Conservation (phyloP, 1,140 invertebrate genomes). For the Diachasma alloeum region DNA sequence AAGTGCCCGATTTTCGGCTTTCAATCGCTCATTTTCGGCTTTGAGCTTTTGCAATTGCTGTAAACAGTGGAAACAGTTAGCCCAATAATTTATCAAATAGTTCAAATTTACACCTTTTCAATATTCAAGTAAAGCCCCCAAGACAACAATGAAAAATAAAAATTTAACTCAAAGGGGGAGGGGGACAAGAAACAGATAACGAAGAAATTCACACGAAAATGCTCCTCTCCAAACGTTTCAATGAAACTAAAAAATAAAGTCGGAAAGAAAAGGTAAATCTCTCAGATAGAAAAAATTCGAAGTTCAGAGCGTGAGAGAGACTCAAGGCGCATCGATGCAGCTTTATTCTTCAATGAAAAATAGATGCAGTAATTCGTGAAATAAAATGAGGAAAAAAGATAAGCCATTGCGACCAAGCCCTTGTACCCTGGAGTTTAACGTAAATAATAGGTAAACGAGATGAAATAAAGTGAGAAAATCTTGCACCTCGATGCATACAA, state of each 20-base stretch:
- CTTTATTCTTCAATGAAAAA: slow-evolving; percentile 37
- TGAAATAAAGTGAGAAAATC: slow-evolving; percentile 36
- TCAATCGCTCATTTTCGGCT: slow-evolving; percentile 95
- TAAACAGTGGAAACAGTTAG: slow-evolving; percentile 71
- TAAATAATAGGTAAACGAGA: slow-evolving; percentile 27
- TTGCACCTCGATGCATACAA: slow-evolving; percentile 44
- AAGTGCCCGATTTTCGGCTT: slow-evolving; percentile 93
- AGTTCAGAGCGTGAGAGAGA: neutral
- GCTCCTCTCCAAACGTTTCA: neutral
- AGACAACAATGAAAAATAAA: neutral
- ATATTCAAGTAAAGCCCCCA: neutral
- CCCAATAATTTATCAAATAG: slow-evolving; percentile 39
- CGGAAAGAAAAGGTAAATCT: neutral
- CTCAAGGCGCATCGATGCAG: neutral
- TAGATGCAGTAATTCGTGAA: slow-evolving; percentile 36
- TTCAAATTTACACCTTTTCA: neutral
- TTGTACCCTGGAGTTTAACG: slow-evolving; percentile 31
- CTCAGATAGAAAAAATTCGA: slow-evolving; percentile 14
- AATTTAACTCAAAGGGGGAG: neutral
- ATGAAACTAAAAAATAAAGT: neutral
- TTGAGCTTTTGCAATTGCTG: slow-evolving; percentile 98
- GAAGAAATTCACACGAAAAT: neutral
- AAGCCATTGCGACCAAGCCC: slow-evolving; percentile 37
- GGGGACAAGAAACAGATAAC: neutral
- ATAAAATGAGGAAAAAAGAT: slow-evolving; percentile 33